Base-by-base conservation (phyloP, 2,888 invertebrate genomes). In the Drosophila hawaiiensis region DNA sequence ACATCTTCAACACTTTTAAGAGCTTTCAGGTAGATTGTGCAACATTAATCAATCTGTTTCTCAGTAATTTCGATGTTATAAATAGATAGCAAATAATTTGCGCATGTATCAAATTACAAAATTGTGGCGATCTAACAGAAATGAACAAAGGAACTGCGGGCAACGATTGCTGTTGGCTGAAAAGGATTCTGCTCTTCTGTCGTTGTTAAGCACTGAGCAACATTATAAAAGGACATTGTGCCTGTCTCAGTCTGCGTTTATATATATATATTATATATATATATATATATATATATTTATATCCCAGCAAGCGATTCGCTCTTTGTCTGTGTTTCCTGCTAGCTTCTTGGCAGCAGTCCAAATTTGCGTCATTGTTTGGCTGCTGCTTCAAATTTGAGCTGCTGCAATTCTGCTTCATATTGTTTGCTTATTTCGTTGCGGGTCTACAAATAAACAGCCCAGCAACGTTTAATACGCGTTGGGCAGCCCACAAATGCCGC, bases 331-430 rank as follows among this genome's bases (percentile, higher is more conserved):
- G 60, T 61, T 73, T 59, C 60, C 65, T 53, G 50, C 29, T 55
- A 61, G 67, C 60, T 71, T 64, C 79, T 79, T 85, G 84, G 84
- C 85, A 85, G 73, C 55, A 55, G 56, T 76, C 84, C 84, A 84
- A 89, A 79, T 84, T 62, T 67, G 67, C 58, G 50, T 58, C 68
- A 78, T 76, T 75, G 81, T 70, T 76, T 63, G 69, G 55, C 31
- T 56, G 39, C 33, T 75, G 37, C 68, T 77, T 68, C 31, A 62
- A 54, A 55, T 28, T 19, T 65, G 41, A 63, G 59, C 31, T 73
- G 59, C 65, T 74, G 89, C 89, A 90, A 90, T 88, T 90, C 81
- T 71, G 74, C 73, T 61, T 80, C 83, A 83, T 68, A 88, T 82
- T 90, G 88, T 87, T 87, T 76, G 88, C 76, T 82, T 80, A 84